Evolutionary conservation across 2,797 vertebrate genomes (phyloP).

Genomic region (Xiphophorus birchmanni): DNA sequence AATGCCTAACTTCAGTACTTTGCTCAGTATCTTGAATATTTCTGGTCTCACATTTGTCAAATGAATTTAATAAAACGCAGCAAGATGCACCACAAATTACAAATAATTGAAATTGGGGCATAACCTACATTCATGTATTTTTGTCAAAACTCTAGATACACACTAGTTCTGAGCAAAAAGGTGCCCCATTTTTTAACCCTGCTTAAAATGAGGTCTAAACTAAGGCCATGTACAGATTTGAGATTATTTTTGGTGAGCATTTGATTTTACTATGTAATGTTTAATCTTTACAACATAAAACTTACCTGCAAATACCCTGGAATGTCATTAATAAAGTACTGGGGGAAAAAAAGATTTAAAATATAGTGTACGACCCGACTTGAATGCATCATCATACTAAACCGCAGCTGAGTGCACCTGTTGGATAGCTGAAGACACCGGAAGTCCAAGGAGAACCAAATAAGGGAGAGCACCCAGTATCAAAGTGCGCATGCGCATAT

Average conservation of each 20-base stretch:
- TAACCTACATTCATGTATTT: neutral
- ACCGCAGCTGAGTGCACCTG: neutral
- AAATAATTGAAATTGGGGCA: neutral
- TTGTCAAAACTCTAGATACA: neutral
- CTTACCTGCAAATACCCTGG: neutral
- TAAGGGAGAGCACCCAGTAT: neutral
- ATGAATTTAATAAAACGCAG: neutral
- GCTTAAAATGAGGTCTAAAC: neutral
- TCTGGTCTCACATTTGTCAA: neutral
- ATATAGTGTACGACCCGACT: neutral
- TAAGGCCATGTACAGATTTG: neutral
- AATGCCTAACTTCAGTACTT: neutral
- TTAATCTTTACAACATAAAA: neutral
- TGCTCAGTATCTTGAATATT: neutral
- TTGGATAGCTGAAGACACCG: neutral
- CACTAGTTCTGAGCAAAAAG: neutral
- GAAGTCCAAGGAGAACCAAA: neutral
- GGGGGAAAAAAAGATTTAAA: neutral
- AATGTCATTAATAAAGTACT: neutral
- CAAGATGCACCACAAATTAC: neutral
- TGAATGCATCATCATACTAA: neutral
- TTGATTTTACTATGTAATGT: neutral
- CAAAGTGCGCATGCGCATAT: slow-evolving; percentile 52
- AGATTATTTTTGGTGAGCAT: neutral
- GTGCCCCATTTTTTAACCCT: neutral